Evolutionary conservation across 2,888 invertebrate species (phyloP).

Genomic region (Sycophila texana): DNA sequence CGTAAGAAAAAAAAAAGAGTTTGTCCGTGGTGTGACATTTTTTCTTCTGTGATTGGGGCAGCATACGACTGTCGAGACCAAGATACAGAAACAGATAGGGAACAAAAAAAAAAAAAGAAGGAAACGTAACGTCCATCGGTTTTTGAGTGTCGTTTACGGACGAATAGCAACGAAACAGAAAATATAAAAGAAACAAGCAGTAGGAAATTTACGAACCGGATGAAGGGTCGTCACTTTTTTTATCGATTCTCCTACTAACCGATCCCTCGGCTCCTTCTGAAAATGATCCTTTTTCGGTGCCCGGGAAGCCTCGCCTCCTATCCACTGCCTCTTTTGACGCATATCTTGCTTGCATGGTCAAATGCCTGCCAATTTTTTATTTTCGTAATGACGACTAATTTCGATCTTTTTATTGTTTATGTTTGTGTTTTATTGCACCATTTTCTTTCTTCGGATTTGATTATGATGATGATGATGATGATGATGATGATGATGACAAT

Average conservation of each 20-base stretch:
- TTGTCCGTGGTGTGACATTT: conserved; percentile 87
- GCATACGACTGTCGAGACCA: conserved; percentile 80
- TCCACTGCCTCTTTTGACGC: conserved; percentile 72
- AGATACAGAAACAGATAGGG: conserved; percentile 72
- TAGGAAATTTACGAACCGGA: conserved; percentile 60
- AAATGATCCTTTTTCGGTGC: conserved; percentile 51
- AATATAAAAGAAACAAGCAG: conserved; percentile 9
- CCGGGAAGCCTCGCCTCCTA: conserved; percentile 47
- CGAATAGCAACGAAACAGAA: conserved; percentile 24
- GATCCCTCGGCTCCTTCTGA: conserved; percentile 53
- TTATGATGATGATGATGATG: conserved; percentile 64
- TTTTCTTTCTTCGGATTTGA: conserved; percentile 82
- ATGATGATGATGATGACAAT: conserved; percentile 63
- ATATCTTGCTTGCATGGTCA: conserved; percentile 75
- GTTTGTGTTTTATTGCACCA: conserved; percentile 78
- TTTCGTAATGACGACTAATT: conserved; percentile 75
- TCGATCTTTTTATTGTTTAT: conserved; percentile 85
- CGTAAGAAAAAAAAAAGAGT: conserved; percentile 63
- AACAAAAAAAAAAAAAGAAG: conserved; percentile 76
- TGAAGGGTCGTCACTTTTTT: conserved; percentile 71
- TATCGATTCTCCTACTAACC: conserved; percentile 80
- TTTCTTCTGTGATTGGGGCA: conserved; percentile 92
- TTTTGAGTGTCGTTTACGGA: conserved; percentile 84
- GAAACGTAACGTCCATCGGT: conserved; percentile 78
- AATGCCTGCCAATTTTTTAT: conserved; percentile 74